A percentile compares a stretch with the other conserved stretches of the same genome.
phyloP scores from a whole-genome alignment of 2,797 vertebrate genomes.

The Oreochromis grahami region DNA sequence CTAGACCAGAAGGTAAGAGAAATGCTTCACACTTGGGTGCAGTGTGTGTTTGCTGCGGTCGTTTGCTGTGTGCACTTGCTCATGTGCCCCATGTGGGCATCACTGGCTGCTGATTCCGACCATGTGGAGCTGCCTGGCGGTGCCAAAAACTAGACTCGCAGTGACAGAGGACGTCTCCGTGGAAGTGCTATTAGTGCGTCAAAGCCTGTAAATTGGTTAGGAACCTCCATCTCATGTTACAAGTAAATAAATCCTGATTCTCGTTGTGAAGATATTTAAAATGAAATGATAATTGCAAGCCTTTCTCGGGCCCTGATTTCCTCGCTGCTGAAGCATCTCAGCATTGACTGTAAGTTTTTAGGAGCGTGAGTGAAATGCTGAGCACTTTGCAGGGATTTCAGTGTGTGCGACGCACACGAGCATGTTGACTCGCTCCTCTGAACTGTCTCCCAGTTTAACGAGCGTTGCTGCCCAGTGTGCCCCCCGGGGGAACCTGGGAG shows the following conservation, averaged over 20 bases:
- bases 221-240: too few species aligned
- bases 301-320: accelerated
- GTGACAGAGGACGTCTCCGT: background rate
- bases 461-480: background rate
- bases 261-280: background rate
- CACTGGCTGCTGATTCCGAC: background rate
- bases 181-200: background rate
- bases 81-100: background rate
- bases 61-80: background rate
- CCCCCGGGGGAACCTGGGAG: background rate
- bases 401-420: background rate
- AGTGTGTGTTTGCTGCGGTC: background rate
- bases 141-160: background rate
- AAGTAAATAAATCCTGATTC: background rate
- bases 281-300: too few species aligned
- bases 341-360: slow-evolving; percentile 26
- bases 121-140: slow-evolving; percentile 33
- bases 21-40: background rate
- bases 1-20: slow-evolving; percentile 37
- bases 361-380: slow-evolving; percentile 43
- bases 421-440: background rate
- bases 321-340: background rate
- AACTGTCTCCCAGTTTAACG: background rate
- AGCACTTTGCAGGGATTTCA: slow-evolving; percentile 8
- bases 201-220: background rate